Evolutionary conservation across 2,888 invertebrate genomes (phyloP), one percentile per base, ranked within the genome.

Genomic region (Lepas anatifera): DNA sequence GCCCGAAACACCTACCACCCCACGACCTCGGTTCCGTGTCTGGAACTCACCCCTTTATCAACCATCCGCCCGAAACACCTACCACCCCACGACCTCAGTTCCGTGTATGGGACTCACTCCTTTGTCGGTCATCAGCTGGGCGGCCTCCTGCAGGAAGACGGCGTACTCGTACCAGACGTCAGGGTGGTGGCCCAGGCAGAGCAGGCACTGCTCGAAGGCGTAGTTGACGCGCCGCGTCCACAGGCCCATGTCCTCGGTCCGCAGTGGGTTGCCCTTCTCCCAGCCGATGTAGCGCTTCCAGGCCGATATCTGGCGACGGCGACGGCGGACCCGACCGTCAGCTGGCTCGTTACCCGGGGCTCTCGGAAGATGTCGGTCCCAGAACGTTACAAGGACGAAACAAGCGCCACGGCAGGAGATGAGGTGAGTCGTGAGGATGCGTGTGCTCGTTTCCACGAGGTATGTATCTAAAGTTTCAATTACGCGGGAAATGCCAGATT

Each of bases 81-180:
- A 37, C 32, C 22, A 32, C 32, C 50, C 29, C 39, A 10, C 27
- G 29, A 16, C 41, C n/a, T 13, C 35, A 29, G 27, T 1, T 22
- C 27, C 32, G 18, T n/a, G n/a, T n/a, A n/a, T n/a, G n/a, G n/a
- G 78, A 82, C 86, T 83, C 80, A 90, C 91, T 80, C 96, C 97
- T 81, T 96, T 97, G 80, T 98, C 98, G 68, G 90, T 89, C 71
- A 99, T 84, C 75, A 93, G 86, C 80, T 94, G 94, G 46, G 95
- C 92, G 73, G 95, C 95, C 78, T 94, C 89, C 80, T 99, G 97
- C 67, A 99, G 84, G 82, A 95, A 99, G 78, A 95, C 90, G 0
- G 98, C 96, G 0, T 98, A 97, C 81, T 99, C 98, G 80, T 95
- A 94, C 99, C 99, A 99, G 71, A 99, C 92, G 74, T 99, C 98